Evolutionary conservation across 2,113 vertebrate genomes (phyloP), one percentile per base, ranked within the genome.

Genomic region (Eubucco bourcierii): DNA sequence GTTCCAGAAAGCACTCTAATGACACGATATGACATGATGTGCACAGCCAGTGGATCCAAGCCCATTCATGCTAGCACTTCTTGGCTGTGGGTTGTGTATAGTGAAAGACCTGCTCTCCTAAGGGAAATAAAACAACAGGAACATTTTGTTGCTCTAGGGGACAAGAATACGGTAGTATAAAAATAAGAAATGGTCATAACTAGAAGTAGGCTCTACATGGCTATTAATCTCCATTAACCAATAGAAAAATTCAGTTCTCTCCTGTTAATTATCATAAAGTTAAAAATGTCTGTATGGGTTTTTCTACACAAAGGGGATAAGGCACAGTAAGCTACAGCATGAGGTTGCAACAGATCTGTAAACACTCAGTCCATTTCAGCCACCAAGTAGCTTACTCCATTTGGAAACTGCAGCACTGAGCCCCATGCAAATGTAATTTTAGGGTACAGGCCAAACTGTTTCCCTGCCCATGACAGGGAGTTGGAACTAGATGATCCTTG

Each of bases 1-100:
- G 60, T 90, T 94, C 87, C 72, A 80, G 92, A 93, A 95, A 95
- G 74, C 52, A 87, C 84, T 89, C 80, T 94, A 96, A 97, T 93
- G 90, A 88, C 89, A 94, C 10, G 37, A 39, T 39, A 39, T 39
- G 37, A 39, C 37, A 39, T 70, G 80, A 95, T 88, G 81, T 81
- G 77, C 92, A 87, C 88, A 92, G 91, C 68, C 81, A 95, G 67
- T 67, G 71, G 84, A 97, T 94, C 80, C 55, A 95, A 94, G 72
- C 50, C 89, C 75, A 94, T 97, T 96, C 96, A 82, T 1, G 28
- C 27, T 91, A 63, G 25, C 72, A 68, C 44, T 94, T 95, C 85
- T 92, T 91, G 79, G 83, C 85, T 90, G 56, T 68, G 46, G 84
- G 89, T 74, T 61, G 90, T 60, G 50, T 85, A 84, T 33, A 89